These are phyloP conservation scores for Sylvia atricapilla DNA, from an alignment of 2,113 vertebrate species.

Conservation along the genomic window DNA sequence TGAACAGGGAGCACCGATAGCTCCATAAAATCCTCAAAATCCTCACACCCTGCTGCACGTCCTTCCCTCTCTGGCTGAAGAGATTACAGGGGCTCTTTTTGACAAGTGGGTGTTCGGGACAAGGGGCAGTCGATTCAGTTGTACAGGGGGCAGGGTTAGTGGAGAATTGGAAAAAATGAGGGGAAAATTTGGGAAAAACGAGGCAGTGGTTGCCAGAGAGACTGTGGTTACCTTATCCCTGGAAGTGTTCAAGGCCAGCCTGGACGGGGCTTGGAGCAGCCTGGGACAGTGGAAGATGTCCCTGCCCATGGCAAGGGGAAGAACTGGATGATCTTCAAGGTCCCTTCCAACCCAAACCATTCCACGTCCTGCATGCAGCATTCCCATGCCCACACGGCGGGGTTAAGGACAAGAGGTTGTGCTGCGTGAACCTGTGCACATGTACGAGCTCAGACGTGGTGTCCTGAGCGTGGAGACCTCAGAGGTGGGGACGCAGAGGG, in stretches of 20 bases:
- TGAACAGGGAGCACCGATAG: not conserved
- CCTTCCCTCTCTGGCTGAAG: not conserved
- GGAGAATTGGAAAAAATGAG: not conserved
- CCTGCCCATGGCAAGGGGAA: not conserved
- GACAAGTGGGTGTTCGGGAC: not conserved
- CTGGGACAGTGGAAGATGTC: not conserved
- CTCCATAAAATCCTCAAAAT: not conserved
- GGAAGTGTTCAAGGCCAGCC: not conserved
- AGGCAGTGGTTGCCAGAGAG: not conserved
- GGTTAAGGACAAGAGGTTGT: not conserved
- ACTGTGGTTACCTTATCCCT: not conserved
- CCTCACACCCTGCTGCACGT: not conserved
- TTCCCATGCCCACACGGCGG: fast-evolving
- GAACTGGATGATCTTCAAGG: fast-evolving
- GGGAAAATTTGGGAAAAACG: not conserved
- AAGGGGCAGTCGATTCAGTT: not conserved
- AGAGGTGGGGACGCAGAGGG: not conserved
- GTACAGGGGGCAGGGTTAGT: not conserved
- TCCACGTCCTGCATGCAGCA: fast-evolving
- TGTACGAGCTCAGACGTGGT: fast-evolving
- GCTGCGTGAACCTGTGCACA: not conserved
- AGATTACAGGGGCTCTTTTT: not conserved
- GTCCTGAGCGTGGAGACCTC: not conserved
- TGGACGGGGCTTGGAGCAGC: fast-evolving
- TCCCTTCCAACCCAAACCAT: not conserved